phyloP scores from a whole-genome alignment of 1,140 invertebrate species.

The Drosophila quadrilineata region DNA sequence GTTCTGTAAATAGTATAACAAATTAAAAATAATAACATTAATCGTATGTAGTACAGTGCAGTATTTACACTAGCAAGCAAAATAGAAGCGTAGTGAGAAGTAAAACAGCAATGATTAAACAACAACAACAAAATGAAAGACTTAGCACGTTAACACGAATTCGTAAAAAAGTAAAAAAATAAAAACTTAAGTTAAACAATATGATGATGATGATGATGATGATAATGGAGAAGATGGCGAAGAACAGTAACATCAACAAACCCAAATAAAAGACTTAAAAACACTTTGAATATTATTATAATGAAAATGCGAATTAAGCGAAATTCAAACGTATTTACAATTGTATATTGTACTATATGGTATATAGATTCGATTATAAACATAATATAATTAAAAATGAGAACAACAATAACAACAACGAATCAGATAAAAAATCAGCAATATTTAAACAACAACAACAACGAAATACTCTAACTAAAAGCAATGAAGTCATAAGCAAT shows the following conservation, averaged over 20 bases:
- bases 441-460: conserved; percentile 1
- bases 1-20: not conserved
- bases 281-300: conserved; percentile 71
- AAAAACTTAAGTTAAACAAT: conserved; percentile 13
- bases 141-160: conserved; percentile 75
- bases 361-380: conserved; percentile 16
- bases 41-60: no score
- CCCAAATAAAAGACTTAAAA: conserved; percentile 78
- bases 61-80: conserved; percentile 14
- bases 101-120: conserved; percentile 45
- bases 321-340: conserved; percentile 76
- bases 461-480: conserved; percentile 26
- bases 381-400: conserved; percentile 33
- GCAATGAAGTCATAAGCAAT: conserved; percentile 48
- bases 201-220: conserved; percentile 4
- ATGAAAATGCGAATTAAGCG: conserved; percentile 23
- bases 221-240: conserved; percentile 17
- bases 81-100: conserved; percentile 32
- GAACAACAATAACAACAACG: conserved; percentile 40
- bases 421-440: conserved; percentile 23
- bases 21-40: no score
- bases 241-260: conserved; percentile 57
- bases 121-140: conserved; percentile 67
- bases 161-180: conserved; percentile 51
- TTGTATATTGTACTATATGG: conserved; percentile 58